These are phyloP conservation scores for Tokudaia muenninki DNA, from an alignment of 2,797 vertebrate genomes.

Conservation along the genomic window DNA sequence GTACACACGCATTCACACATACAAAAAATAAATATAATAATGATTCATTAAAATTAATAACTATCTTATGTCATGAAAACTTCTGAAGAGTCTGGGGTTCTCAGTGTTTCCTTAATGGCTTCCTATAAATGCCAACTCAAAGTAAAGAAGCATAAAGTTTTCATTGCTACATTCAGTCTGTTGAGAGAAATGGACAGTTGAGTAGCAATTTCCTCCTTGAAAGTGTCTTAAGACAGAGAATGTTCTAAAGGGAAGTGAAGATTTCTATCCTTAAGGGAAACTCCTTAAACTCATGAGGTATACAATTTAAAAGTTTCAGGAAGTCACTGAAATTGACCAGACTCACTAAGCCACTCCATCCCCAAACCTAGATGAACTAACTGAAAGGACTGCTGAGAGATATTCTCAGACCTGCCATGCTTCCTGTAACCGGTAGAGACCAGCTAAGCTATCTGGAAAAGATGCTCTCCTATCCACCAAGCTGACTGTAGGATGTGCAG, in stretches of 20 bases:
- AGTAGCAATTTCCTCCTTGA: neutral
- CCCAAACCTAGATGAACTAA: neutral
- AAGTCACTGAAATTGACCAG: neutral
- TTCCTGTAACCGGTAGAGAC: neutral
- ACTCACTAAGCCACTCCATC: neutral
- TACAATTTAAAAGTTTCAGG: neutral
- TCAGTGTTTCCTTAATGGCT: slow-evolving; percentile 12
- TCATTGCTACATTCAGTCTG: neutral
- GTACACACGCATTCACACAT: neutral
- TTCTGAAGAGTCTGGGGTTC: slow-evolving; percentile 48
- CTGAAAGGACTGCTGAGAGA: neutral
- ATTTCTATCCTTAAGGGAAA: neutral
- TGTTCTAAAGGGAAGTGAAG: neutral
- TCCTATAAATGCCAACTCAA: slow-evolving; percentile 48
- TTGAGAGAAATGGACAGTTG: neutral
- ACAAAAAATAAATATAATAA: neutral
- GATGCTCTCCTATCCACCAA: neutral
- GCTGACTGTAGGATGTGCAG: neutral
- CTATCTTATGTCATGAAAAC: neutral
- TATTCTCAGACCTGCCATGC: too few relatives aligned
- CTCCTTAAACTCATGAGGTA: neutral
- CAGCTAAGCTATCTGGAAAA: neutral
- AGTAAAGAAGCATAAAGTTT: slow-evolving; percentile 61
- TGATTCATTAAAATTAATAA: neutral
- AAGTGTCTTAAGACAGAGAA: neutral